Percentiles rank a stretch among this genome's conserved stretches.
Evolutionary conservation across 2,888 invertebrate genomes (phyloP).

Genomic region (Aethes cnicana): DNA sequence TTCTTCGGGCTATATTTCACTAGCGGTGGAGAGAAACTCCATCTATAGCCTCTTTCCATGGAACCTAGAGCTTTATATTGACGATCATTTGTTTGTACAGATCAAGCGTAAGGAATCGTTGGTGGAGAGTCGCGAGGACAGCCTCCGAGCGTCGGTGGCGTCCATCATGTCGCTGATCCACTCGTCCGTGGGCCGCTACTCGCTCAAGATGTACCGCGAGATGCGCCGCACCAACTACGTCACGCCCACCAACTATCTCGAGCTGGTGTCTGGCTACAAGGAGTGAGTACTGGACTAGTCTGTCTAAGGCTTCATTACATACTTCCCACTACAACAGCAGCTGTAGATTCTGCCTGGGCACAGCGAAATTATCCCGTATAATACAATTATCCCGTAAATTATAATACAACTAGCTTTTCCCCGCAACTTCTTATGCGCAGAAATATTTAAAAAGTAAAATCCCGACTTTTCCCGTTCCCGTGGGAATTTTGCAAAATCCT

Average conservation of each 20-base stretch:
- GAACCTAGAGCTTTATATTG: not conserved
- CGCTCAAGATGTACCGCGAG: constrained; percentile 87
- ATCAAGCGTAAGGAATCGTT: constrained; percentile 68
- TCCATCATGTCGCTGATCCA: constrained; percentile 91
- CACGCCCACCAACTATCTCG: constrained; percentile 93
- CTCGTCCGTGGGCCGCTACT: constrained; percentile 89
- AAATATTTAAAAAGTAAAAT: no score
- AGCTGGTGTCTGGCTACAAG: constrained; percentile 92
- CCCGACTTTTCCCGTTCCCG: no score
- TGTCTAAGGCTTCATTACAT: not conserved
- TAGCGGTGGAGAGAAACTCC: no score
- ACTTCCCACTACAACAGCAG: no score
- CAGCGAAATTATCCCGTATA: no score
- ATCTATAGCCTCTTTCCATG: no score
- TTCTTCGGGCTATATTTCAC: no score
- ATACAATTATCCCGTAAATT: no score
- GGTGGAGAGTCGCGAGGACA: constrained; percentile 81
- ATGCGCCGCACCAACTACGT: constrained; percentile 93
- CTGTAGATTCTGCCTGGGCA: no score
- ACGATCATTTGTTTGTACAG: constrained; percentile 36
- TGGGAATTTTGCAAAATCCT: no score
- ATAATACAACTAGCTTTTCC: no score
- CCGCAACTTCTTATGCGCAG: no score
- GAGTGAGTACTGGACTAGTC: constrained; percentile 75
- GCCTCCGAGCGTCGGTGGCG: constrained; percentile 85